Percentiles rank a stretch among this genome's conserved stretches.
phyloP scores from a whole-genome alignment of 37 sponge, comb jelly and placozoan species.

The Ianthella basta region DNA sequence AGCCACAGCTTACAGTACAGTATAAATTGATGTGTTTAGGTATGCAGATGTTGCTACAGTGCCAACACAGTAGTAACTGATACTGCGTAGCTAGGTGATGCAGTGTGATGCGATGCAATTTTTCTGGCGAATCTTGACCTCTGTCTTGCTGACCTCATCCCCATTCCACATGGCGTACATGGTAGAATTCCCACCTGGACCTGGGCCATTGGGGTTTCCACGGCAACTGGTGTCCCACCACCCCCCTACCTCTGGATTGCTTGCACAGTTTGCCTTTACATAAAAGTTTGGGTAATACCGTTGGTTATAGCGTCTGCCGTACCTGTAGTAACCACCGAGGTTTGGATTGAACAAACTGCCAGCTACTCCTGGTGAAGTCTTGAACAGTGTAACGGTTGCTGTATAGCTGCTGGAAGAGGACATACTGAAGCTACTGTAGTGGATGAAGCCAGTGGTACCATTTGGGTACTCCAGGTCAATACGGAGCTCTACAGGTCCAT shows the following conservation, averaged over 20 bases:
- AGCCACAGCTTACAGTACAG: too few relatives aligned
- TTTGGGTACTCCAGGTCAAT: conserved; percentile 43
- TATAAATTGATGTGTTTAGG: too few relatives aligned
- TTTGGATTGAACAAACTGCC: neutral
- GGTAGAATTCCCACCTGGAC: neutral
- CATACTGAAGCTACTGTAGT: conserved; percentile 32
- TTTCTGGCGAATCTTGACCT: neutral
- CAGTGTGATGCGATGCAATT: neutral
- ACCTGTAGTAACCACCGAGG: conserved; percentile 16
- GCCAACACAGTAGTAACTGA: too few relatives aligned
- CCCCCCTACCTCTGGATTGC: conserved; percentile 37
- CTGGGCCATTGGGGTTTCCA: conserved; percentile 32
- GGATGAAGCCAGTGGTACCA: conserved; percentile 21
- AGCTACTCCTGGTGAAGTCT: neutral
- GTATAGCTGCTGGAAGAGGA: conserved; percentile 5
- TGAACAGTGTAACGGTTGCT: neutral
- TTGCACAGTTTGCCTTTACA: neutral
- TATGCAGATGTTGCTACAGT: too few relatives aligned
- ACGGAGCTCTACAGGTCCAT: conserved; percentile 18
- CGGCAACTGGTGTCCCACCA: conserved; percentile 33
- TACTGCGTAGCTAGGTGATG: too few relatives aligned
- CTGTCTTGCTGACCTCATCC: neutral
- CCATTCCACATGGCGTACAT: conserved; percentile 4
- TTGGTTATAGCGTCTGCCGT: conserved; percentile 19
- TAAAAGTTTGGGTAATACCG: neutral